Conservation (phyloP, 2,888 invertebrate genomes). For the Sisyra nigra region DNA sequence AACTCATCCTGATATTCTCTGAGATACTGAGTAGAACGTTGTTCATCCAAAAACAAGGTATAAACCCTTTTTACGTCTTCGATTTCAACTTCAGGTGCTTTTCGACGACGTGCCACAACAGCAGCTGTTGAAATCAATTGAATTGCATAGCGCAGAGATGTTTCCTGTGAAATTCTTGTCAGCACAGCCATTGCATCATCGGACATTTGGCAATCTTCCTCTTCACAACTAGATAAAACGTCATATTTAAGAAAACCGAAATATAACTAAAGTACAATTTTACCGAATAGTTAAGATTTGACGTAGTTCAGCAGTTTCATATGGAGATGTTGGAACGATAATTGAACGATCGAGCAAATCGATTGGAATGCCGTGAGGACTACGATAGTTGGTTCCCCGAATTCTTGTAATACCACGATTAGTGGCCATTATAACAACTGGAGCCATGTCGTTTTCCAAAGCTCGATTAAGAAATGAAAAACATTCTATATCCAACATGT, state of each 20-base stretch:
- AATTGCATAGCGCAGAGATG: constrained; percentile 90
- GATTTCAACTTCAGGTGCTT: constrained; percentile 66
- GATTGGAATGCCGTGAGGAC: constrained; percentile 95
- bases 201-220: constrained; percentile 93
- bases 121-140: constrained; percentile 93
- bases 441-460: constrained; percentile 92
- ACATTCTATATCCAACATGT: constrained; percentile 98
- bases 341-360: constrained; percentile 92
- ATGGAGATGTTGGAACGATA: constrained; percentile 82
- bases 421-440: constrained; percentile 97
- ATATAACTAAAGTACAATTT: constrained; percentile 2
- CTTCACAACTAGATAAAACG: constrained; percentile 58
- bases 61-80: constrained; percentile 94
- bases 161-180: constrained; percentile 83
- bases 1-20: constrained; percentile 94
- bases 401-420: constrained; percentile 92
- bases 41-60: constrained; percentile 86
- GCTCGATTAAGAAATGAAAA: constrained; percentile 97
- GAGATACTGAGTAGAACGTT: constrained; percentile 80
- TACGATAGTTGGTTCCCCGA: constrained; percentile 81
- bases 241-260: constrained; percentile 11
- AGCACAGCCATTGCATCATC: constrained; percentile 80
- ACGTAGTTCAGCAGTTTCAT: constrained; percentile 72
- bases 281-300: constrained; percentile 80
- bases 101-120: constrained; percentile 81